Conservation (phyloP, 2,888 invertebrate genomes). For the Tiliacea citrago region DNA sequence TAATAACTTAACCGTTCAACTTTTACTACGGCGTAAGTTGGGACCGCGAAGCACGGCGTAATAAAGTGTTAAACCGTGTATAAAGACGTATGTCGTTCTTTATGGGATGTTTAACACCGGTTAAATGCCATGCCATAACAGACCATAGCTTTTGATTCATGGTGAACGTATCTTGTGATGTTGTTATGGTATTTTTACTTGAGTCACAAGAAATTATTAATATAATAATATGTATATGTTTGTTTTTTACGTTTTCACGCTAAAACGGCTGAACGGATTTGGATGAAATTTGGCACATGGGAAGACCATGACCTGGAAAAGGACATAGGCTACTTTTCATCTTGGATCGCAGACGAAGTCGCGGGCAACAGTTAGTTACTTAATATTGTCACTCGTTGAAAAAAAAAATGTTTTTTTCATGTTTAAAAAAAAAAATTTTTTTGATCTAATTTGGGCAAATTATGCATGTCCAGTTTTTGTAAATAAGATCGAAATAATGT, state of each 20-base stretch:
- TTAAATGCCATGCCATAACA: slow-evolving; percentile 41
- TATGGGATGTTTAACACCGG: slow-evolving; percentile 42
- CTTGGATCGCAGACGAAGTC: no score
- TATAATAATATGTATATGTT: no score
- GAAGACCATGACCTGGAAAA: no score
- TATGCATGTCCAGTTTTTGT: neutral
- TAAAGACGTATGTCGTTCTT: slow-evolving; percentile 40
- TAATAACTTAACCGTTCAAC: slow-evolving; percentile 33
- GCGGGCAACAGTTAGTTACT: neutral
- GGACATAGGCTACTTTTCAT: no score
- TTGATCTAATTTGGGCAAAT: neutral
- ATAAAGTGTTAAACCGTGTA: slow-evolving; percentile 53
- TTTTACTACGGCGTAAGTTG: slow-evolving; percentile 42
- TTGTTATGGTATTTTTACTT: neutral
- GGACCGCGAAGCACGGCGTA: slow-evolving; percentile 22
- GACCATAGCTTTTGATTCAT: slow-evolving; percentile 40
- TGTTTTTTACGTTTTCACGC: no score
- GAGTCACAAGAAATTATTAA: neutral
- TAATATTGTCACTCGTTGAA: neutral
- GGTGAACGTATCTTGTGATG: slow-evolving; percentile 9
- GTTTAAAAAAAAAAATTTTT: no score
- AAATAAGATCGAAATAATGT: neutral
- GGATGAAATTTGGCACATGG: no score
- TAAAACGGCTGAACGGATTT: no score
- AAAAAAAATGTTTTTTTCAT: neutral